Evolutionary conservation across 2,113 vertebrate species (phyloP), one percentile per base, ranked within the genome.

Genomic region (Etheostoma cragini): DNA sequence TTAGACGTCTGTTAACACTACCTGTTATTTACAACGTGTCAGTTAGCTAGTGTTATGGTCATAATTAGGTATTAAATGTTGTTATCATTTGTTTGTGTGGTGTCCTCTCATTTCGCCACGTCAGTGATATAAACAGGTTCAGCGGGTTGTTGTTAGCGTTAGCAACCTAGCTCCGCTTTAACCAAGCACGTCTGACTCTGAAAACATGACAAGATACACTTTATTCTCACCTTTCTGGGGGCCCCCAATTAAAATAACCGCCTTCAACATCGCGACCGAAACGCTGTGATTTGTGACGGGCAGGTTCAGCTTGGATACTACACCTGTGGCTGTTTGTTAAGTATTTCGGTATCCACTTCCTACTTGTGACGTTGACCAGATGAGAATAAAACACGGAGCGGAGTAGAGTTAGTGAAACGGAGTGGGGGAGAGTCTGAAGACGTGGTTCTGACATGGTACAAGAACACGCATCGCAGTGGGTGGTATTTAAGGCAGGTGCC

Each of bases 201-300:
- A 53, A 50, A 63, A 56, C 26, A 50, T 0, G 4, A 17, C 19
- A 1, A 17, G 1, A 6, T 0, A 1, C 2, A 3, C 0, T 1
- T 22, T 24, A 26, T 30, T 13, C 95, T 96, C 91, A 98, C 98
- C 98, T 95, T 99, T 99, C 79, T 99, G 98, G 3, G 97, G 96
- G 1, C 98, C 98, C 75, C 98, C 98, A 54, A 99, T 99, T 74
- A 99, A 95, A 92, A 99, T 96, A 4, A 98, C 97, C 3, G 98
- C 95, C 74, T 99, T 99, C 81, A 98, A 90, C 98, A 99, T 99
- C 14, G 75, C 90, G 46, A 66, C 2, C 1, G 22, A 26, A 17
- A 2, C 49, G 17, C 21, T 16, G 47, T 26, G 45, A 10, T 38
- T 24, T 49, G 8, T 19, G 17, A 72, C 33, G 66, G 63, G 15